phyloP scores from a whole-genome alignment of 2,797 vertebrate genomes.

The Enteromius paludinosus region DNA sequence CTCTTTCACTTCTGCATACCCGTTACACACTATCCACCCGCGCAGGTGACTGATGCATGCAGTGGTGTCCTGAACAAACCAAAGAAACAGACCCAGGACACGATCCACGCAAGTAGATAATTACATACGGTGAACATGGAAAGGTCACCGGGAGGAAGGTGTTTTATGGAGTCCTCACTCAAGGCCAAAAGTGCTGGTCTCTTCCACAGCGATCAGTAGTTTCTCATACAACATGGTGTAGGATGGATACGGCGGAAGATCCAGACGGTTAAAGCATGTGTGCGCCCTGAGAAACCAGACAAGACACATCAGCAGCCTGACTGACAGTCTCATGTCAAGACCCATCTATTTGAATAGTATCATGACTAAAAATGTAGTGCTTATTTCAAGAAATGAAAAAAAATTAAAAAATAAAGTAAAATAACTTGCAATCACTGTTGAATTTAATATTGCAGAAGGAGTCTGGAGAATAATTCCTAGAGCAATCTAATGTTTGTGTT shows the following conservation, averaged over 20 bases:
- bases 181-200: conserved; percentile 90
- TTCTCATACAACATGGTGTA: conserved; percentile 90
- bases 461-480: neutral
- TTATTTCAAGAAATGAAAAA: neutral
- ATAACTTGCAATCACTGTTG: too few relatives aligned
- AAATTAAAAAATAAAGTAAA: neutral
- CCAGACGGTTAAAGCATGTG: conserved; percentile 89
- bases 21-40: conserved; percentile 25
- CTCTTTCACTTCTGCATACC: conserved; percentile 62
- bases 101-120: conserved; percentile 13
- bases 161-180: conserved; percentile 74
- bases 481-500: neutral
- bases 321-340: neutral
- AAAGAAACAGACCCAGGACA: conserved; percentile 36
- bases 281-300: conserved; percentile 78
- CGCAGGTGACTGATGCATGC: conserved; percentile 61
- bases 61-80: conserved; percentile 39
- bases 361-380: neutral
- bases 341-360: neutral
- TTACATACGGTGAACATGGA: conserved; percentile 12
- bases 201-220: conserved; percentile 87
- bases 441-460: neutral
- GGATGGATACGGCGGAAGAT: conserved; percentile 90
- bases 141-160: conserved; percentile 1
- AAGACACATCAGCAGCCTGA: neutral